Conservation (phyloP, 2,888 invertebrate species). For the Dorcus hopei region DNA sequence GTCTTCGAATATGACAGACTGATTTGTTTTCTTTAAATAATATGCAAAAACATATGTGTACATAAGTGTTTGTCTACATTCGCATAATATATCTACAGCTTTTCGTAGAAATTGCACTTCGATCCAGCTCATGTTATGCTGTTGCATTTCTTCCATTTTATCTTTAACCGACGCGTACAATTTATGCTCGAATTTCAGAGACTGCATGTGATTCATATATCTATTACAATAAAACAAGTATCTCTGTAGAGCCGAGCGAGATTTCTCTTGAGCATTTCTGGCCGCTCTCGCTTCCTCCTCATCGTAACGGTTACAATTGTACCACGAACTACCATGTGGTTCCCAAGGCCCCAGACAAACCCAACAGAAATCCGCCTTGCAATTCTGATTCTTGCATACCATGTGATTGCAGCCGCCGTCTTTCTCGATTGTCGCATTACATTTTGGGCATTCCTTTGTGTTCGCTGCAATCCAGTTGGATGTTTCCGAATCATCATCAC, state of each 20-base stretch:
- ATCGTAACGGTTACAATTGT: conserved; percentile 94
- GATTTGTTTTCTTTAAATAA: conserved; percentile 96
- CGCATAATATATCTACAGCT: conserved; percentile 95
- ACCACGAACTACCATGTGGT: conserved; percentile 96
- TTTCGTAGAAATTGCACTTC: conserved; percentile 99
- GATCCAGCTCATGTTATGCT: conserved; percentile 99
- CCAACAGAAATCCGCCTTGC: conserved; percentile 99
- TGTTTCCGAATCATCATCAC: conserved; percentile 98
- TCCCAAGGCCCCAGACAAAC: conserved; percentile 99
- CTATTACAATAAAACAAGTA: conserved; percentile 98
- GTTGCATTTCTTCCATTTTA: conserved; percentile 99
- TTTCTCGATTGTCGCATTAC: conserved; percentile 93
- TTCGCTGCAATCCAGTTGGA: conserved; percentile 99
- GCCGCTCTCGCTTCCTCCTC: conserved; percentile 97
- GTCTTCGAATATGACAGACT: conserved; percentile 98
- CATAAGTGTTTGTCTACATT: conserved; percentile 97
- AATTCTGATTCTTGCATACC: conserved; percentile 97
- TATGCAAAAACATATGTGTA: conserved; percentile 99
- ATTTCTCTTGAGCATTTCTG: conserved; percentile 92
- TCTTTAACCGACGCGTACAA: conserved; percentile 93
- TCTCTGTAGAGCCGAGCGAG: conserved; percentile 92
- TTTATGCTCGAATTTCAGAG: conserved; percentile 96
- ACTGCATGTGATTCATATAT: conserved; percentile 99
- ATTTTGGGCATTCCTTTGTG: conserved; percentile 99
- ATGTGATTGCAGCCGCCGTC: conserved; percentile 99